phyloP scores from a whole-genome alignment of 2,888 invertebrate species.

The Pseudococcus viburni region DNA sequence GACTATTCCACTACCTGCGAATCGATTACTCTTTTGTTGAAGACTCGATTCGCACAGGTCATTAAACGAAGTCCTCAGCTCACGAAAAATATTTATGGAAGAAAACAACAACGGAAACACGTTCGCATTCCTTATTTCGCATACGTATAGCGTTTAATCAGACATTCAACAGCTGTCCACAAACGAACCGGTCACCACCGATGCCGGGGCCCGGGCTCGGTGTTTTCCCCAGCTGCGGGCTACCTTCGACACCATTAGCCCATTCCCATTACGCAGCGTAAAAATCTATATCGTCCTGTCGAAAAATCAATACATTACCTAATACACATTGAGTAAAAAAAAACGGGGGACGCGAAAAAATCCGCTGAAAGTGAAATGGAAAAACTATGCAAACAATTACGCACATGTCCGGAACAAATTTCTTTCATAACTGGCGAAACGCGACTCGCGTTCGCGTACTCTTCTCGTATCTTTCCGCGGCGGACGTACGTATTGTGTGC shows the following conservation, averaged over 20 bases:
- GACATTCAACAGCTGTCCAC: constrained; percentile 59
- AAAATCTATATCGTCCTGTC: constrained; percentile 2
- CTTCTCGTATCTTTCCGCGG: background rate
- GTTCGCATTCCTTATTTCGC: constrained; percentile 62
- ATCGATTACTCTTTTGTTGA: background rate
- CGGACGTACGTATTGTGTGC: background rate
- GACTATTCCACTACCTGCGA: background rate
- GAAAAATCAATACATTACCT: constrained; percentile 44
- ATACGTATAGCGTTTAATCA: constrained; percentile 26
- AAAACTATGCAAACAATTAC: constrained; percentile 48
- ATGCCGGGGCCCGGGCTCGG: background rate
- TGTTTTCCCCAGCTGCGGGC: constrained; percentile 16
- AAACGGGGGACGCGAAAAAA: background rate
- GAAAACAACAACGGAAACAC: constrained; percentile 58
- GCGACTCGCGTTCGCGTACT: background rate
- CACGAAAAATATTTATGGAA: background rate
- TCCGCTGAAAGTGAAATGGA: constrained; percentile 44
- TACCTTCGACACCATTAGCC: background rate
- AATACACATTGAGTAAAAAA: constrained; percentile 22
- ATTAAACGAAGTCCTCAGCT: constrained; percentile 40
- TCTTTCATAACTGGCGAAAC: constrained; percentile 49
- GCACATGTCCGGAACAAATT: constrained; percentile 52
- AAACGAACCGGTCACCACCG: constrained; percentile 53
- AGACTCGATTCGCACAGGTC: constrained; percentile 23
- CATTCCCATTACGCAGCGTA: constrained; percentile 1